phyloP scores from a whole-genome alignment of 2,797 vertebrate species.

The Thamnophis elegans region DNA sequence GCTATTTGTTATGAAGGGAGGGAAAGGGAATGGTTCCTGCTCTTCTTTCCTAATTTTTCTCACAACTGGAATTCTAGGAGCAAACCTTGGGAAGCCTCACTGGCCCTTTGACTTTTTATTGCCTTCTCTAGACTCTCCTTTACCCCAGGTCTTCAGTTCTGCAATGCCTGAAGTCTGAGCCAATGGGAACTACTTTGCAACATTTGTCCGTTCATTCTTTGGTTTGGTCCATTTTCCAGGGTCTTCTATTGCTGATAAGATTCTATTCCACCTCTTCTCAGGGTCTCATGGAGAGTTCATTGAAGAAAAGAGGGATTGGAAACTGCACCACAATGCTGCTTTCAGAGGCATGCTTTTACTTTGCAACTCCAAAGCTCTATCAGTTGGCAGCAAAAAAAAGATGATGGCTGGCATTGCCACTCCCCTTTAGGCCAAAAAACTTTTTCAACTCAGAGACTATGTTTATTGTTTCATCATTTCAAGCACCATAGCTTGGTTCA shows the following conservation, averaged over 20 bases:
- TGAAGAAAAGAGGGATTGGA: background rate
- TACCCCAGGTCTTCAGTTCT: background rate
- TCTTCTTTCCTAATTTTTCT: background rate
- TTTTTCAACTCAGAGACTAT: background rate
- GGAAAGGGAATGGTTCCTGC: no score
- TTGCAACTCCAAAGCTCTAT: background rate
- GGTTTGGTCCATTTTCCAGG: background rate
- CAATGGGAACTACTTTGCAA: no score
- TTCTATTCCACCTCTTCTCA: background rate
- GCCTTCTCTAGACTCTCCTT: no score
- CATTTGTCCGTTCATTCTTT: background rate
- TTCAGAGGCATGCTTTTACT: background rate
- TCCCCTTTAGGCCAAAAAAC: background rate
- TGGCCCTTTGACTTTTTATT: background rate
- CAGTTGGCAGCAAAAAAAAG: background rate
- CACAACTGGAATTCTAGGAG: background rate
- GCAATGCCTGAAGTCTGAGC: background rate
- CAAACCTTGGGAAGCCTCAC: background rate
- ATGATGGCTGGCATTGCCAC: background rate
- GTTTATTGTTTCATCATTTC: background rate
- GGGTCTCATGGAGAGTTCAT: background rate
- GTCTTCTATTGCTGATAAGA: background rate
- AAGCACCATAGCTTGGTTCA: background rate
- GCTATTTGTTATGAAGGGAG: background rate
- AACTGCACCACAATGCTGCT: no score